A percentile compares a stretch with the other conserved stretches of the same genome.
These are phyloP conservation scores for Drosophila ficusphila DNA, from an alignment of 1,140 invertebrate genomes.

Conservation along the genomic window DNA sequence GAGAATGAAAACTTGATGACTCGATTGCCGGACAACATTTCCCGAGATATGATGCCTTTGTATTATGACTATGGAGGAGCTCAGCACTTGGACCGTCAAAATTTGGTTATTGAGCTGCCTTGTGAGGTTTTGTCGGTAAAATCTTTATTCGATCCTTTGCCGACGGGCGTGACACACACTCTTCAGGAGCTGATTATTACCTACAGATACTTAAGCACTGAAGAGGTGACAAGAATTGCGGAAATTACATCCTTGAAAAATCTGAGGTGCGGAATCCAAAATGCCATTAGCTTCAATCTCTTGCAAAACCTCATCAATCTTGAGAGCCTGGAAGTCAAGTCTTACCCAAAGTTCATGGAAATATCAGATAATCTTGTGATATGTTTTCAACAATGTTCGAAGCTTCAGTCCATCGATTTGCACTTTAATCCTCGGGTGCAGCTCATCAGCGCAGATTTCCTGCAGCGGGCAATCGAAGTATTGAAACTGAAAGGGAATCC, in stretches of 20 bases:
- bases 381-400: not conserved
- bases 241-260: not conserved
- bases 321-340: not conserved
- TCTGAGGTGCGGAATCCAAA: not conserved
- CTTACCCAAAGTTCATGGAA: not conserved
- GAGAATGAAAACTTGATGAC: not conserved
- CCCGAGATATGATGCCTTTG: not conserved
- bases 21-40: not conserved
- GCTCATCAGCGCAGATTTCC: not conserved
- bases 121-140: not conserved
- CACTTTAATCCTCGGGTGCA: not conserved
- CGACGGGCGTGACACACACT: not conserved
- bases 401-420: not conserved
- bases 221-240: not conserved
- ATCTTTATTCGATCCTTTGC: not conserved
- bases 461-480: not conserved
- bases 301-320: not conserved
- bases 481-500: not conserved
- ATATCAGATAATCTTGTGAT: not conserved
- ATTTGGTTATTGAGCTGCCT: conserved; percentile 1
- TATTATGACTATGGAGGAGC: not conserved
- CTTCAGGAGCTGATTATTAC: not conserved
- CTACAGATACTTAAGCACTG: not conserved
- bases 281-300: not conserved
- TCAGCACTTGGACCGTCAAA: not conserved